Percentiles rank a stretch among this genome's conserved stretches.
Conservation (phyloP, 2,113 vertebrate species). For the Zosterops lateralis region DNA sequence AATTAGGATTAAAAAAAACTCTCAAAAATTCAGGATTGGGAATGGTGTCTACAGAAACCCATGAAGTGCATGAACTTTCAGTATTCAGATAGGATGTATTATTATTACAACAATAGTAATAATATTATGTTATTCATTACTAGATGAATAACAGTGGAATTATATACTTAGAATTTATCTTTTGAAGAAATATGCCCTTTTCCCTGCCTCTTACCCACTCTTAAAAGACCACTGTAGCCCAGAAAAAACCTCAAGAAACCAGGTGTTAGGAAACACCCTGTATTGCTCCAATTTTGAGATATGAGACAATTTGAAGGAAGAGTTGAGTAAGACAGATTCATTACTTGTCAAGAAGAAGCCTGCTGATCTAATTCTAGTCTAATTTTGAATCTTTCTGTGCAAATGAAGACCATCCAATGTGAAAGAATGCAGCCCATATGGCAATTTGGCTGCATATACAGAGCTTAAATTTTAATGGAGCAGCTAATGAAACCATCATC, state of each 20-base stretch:
- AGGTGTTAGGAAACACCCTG: not conserved
- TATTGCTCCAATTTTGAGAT: not conserved
- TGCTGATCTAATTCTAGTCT: not conserved
- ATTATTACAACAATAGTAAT: not conserved
- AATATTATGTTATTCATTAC: not conserved
- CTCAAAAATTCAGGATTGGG: not conserved
- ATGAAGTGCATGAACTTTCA: not conserved
- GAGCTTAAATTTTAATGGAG: not conserved
- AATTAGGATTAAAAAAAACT: not conserved
- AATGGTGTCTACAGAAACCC: not conserved
- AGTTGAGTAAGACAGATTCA: not conserved
- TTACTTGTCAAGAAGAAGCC: not conserved
- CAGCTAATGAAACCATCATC: not conserved
- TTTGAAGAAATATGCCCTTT: not conserved
- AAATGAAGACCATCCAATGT: not conserved
- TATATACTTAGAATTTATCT: not conserved
- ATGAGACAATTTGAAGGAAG: not conserved
- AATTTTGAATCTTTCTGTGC: not conserved
- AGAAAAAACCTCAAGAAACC: not conserved
- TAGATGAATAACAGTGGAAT: not conserved
- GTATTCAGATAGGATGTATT: not conserved
- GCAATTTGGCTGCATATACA: not conserved
- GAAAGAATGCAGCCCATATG: accelerated
- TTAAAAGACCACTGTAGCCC: not conserved
- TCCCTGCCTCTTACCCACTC: not conserved